Evolutionary conservation across 2,797 vertebrate genomes (phyloP).

Genomic region (Pelochelys cantorii): DNA sequence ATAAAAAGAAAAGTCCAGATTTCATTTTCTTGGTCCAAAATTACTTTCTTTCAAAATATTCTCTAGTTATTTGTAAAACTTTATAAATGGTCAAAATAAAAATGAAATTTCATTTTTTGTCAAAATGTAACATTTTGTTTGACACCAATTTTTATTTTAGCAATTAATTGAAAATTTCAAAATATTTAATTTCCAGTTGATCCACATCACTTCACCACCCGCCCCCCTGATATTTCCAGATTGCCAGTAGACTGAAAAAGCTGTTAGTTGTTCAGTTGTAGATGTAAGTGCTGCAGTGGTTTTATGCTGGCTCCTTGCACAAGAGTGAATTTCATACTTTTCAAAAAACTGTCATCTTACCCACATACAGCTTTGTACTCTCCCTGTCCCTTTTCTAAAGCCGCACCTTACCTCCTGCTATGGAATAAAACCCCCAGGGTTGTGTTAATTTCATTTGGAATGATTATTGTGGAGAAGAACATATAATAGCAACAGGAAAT

Average conservation of each 20-base stretch:
- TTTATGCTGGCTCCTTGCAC: not conserved
- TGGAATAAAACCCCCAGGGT: not conserved
- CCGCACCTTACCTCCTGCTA: accelerated
- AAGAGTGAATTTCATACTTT: not conserved
- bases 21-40: not conserved
- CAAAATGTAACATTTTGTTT: not conserved
- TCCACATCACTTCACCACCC: accelerated
- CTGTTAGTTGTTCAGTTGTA: not conserved
- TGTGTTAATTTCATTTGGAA: not conserved
- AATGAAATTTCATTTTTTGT: not conserved
- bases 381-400: not conserved
- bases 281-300: not conserved
- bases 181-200: not conserved
- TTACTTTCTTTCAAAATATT: not conserved
- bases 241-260: not conserved
- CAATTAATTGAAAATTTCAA: not conserved
- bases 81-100: not conserved
- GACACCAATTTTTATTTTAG: not conserved
- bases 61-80: not conserved
- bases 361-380: not conserved
- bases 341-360: not conserved
- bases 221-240: not conserved
- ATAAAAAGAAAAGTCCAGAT: not conserved
- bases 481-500: not conserved
- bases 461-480: not conserved